Evolutionary conservation across 2,888 invertebrate species (phyloP), one percentile per base, ranked within the genome.

Genomic region (Axea sp.): DNA sequence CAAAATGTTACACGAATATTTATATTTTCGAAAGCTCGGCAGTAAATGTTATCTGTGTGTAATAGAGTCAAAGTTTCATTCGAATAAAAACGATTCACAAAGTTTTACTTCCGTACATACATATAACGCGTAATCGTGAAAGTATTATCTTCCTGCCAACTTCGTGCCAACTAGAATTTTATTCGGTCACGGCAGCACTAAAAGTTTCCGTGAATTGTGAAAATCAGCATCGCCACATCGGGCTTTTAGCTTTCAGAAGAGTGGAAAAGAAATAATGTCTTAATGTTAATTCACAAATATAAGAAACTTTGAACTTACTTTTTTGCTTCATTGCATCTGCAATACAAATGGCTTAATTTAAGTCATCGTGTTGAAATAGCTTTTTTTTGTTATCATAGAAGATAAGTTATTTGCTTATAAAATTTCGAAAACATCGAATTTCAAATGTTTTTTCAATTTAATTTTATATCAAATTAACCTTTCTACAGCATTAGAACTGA

Each of bases 111-210:
- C 60, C 74, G 60, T 60, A 71, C 69, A 65, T 60, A 60, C 60
- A 65, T 65, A 71, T 65, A 69, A 74, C 53, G 47, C 65, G 74
- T 64, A 68, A 74, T 74, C 68, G 68, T 47, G 64, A 57, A 74
- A 68, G 73, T 68, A 73, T 74, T 68, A 74, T 69, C 73, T 74
- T 53, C 55, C 68, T 68, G 73, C 73, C 73, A 68, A 73, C 62
- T 73, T 33, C 53, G 68, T 69, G 68, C 73, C 73, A 74, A 69
- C 68, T 74, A 43, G 69, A 69, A 64, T 74, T 74, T 74, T 74
- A 74, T 74, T 74, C 64, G 69, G 74, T 69, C 64, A 68, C 68
- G 59, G 51, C 51, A 31, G 73, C 45, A 59, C 73, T 73, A 69
- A 69, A 74, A 74, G 74, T 74, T 74, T 74, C 67, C 57, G 64